Percentiles rank a stretch among this genome's conserved stretches.
Conservation (phyloP, 2,797 vertebrate genomes). For the Fistularia commersonii region DNA sequence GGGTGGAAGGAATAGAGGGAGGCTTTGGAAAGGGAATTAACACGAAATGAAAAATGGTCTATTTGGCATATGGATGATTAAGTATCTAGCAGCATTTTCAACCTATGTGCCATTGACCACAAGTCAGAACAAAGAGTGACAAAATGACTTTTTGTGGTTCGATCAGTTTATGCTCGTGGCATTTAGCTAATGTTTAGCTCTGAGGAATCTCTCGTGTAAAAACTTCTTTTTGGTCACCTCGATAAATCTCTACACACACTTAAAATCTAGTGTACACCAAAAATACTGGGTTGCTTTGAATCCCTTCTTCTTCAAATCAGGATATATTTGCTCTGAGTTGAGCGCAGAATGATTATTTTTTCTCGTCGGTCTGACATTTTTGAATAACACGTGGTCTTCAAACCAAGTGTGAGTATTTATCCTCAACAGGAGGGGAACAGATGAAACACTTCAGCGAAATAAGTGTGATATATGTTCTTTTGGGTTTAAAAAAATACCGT, state of each 20-base stretch:
- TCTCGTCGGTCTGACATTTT: too few relatives aligned
- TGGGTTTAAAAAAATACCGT: too few relatives aligned
- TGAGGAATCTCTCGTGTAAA: slow-evolving; percentile 47
- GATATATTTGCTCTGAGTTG: slow-evolving; percentile 4
- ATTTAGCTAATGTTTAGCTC: slow-evolving; percentile 48
- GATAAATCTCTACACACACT: slow-evolving; percentile 7
- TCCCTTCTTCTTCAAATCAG: slow-evolving; percentile 1
- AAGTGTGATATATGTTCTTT: too few relatives aligned
- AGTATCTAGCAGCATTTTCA: slow-evolving; percentile 58
- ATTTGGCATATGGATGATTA: slow-evolving; percentile 67
- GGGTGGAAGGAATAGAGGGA: slow-evolving; percentile 52
- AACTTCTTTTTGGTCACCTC: slow-evolving; percentile 21
- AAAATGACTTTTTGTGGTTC: slow-evolving; percentile 45
- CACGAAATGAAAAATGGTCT: slow-evolving; percentile 67
- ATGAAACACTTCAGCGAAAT: too few relatives aligned
- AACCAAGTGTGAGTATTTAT: too few relatives aligned
- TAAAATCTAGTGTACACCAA: slow-evolving; percentile 3
- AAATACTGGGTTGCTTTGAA: slow-evolving; percentile 14
- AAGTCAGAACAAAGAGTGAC: slow-evolving; percentile 48
- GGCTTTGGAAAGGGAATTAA: slow-evolving; percentile 76
- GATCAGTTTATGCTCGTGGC: slow-evolving; percentile 32
- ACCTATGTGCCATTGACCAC: slow-evolving; percentile 52
- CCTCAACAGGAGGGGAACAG: too few relatives aligned
- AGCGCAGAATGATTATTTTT: too few relatives aligned
- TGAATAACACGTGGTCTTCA: too few relatives aligned